Evolutionary conservation across 2,888 invertebrate genomes (phyloP).

Genomic region (Blastobasis adustella): DNA sequence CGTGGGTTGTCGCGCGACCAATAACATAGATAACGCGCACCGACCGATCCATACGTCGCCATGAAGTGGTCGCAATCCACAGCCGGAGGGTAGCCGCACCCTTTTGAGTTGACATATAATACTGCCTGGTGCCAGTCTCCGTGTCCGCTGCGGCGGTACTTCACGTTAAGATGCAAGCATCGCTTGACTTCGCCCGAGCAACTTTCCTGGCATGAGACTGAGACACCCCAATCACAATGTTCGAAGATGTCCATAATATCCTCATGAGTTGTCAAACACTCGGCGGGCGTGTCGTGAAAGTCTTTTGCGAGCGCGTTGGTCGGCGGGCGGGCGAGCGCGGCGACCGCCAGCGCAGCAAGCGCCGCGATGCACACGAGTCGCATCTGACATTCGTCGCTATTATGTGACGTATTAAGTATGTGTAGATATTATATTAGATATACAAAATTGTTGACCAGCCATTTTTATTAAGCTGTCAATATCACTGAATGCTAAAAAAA

Average conservation of each 20-base stretch:
- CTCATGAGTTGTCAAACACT: constrained; percentile 81
- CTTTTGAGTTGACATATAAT: constrained; percentile 86
- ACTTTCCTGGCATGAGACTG: constrained; percentile 84
- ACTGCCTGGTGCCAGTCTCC: constrained; percentile 74
- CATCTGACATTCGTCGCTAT: too few species aligned
- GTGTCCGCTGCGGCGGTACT: constrained; percentile 46
- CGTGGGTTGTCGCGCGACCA: constrained; percentile 87
- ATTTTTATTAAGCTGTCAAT: too few species aligned
- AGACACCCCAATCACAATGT: constrained; percentile 80
- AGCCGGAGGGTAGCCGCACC: constrained; percentile 87
- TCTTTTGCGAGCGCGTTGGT: constrained; percentile 80
- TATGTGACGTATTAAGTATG: too few species aligned
- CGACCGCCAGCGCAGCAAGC: too few species aligned
- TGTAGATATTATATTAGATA: too few species aligned
- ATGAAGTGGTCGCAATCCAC: constrained; percentile 87
- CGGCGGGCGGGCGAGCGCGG: constrained; percentile 69
- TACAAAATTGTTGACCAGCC: too few species aligned
- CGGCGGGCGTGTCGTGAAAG: constrained; percentile 83
- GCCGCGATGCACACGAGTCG: too few species aligned
- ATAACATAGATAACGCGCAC: constrained; percentile 78
- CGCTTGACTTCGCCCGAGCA: constrained; percentile 86
- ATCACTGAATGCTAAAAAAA: too few species aligned
- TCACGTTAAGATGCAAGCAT: constrained; percentile 80
- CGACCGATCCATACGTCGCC: constrained; percentile 79
- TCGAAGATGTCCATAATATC: constrained; percentile 83